These are phyloP conservation scores for Nixonia krombeini DNA, from an alignment of 1,140 invertebrate genomes.

Conservation along the genomic window DNA sequence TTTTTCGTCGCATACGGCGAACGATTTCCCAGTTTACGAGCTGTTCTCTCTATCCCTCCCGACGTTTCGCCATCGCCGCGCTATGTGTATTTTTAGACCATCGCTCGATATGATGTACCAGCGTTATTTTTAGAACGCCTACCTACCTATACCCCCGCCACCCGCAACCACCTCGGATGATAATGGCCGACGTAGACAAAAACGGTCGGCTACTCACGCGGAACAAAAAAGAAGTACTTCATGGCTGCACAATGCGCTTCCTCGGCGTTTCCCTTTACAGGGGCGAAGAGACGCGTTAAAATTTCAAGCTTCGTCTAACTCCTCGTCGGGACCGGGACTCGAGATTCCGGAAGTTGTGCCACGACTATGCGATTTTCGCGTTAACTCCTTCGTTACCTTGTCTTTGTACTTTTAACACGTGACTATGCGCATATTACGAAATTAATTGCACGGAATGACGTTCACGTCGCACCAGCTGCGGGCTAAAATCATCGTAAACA, in stretches of 20 bases:
- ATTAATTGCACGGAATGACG: no score
- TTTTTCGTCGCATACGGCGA: constrained; percentile 32
- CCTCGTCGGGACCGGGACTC: neutral
- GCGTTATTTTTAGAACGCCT: constrained; percentile 62
- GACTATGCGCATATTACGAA: no score
- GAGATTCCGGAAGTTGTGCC: constrained; percentile 11
- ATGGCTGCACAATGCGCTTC: constrained; percentile 7
- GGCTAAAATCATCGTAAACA: no score
- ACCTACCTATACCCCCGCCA: constrained; percentile 12
- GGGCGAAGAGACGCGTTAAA: constrained; percentile 15
- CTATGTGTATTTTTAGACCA: constrained; percentile 65
- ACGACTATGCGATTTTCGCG: neutral
- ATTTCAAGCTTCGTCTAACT: constrained; percentile 27
- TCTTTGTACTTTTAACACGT: no score
- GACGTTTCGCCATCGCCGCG: constrained; percentile 47
- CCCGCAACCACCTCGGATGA: constrained; percentile 23
- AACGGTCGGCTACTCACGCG: constrained; percentile 30
- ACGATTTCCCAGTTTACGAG: constrained; percentile 42
- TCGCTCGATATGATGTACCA: constrained; percentile 70
- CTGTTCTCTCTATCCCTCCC: constrained; percentile 53
- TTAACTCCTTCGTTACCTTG: neutral
- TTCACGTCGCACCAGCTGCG: no score
- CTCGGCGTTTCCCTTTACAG: constrained; percentile 2
- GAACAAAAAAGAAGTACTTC: constrained; percentile 31
- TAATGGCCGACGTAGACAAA: constrained; percentile 30